These are phyloP conservation scores for Pseudochromis fuscus DNA, from an alignment of 2,797 vertebrate genomes.

Conservation along the genomic window DNA sequence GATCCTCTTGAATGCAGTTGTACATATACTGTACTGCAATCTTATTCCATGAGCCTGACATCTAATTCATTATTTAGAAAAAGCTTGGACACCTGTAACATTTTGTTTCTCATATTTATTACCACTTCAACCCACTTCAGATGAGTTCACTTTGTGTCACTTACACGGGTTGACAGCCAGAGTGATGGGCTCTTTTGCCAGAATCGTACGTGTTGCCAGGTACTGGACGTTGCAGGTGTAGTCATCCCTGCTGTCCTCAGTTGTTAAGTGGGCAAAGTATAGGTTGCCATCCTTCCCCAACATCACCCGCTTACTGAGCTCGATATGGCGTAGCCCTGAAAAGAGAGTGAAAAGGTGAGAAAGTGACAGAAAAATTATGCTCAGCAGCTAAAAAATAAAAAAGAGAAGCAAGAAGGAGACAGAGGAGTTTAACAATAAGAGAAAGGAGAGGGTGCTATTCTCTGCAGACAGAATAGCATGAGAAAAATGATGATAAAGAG, in stretches of 20 bases:
- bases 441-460: not conserved
- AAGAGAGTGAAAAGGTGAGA: conserved; percentile 11
- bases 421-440: not conserved
- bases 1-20: not conserved
- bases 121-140: not conserved
- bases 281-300: conserved; percentile 92
- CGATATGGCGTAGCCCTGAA: conserved; percentile 87
- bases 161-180: conserved; percentile 89
- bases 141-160: conserved; percentile 62
- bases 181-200: conserved; percentile 91
- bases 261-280: conserved; percentile 90
- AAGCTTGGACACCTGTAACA: too few species aligned
- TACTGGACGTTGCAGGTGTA: conserved; percentile 95
- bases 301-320: conserved; percentile 88
- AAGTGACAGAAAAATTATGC: not conserved
- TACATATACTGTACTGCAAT: not conserved
- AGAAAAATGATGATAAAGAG: conserved; percentile 10
- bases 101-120: not conserved
- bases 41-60: not conserved
- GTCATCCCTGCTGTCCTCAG: conserved; percentile 87
- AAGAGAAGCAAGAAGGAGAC: not conserved
- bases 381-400: not conserved
- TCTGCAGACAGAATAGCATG: conserved; percentile 23
- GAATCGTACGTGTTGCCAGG: conserved; percentile 89
- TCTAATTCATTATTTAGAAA: not conserved